These are phyloP conservation scores for Eristalis pertinax DNA, from an alignment of 2,888 invertebrate species.

Conservation along the genomic window DNA sequence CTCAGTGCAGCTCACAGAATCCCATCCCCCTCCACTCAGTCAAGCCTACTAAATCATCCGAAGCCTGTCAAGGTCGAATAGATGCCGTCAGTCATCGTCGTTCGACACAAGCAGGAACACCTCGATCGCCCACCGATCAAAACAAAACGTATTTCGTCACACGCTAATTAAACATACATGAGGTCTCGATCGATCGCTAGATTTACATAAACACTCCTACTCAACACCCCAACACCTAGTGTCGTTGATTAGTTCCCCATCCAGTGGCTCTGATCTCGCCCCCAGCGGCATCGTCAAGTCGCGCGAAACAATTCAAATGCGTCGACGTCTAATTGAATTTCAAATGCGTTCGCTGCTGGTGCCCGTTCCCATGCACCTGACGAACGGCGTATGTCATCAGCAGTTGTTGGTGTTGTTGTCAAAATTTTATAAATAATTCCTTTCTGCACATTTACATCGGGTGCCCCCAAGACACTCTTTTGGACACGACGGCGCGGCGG, in stretches of 20 bases:
- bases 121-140: neutral
- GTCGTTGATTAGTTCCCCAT: neutral
- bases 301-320: conserved; percentile 28
- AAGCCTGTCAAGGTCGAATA: neutral
- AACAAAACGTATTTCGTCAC: neutral
- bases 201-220: conserved; percentile 11
- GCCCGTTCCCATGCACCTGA: conserved; percentile 31
- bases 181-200: neutral
- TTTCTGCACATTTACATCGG: conserved; percentile 14
- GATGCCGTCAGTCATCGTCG: neutral
- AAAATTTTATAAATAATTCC: conserved; percentile 43
- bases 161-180: conserved; percentile 2
- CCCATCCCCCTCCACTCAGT: no score
- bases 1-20: no score
- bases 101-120: neutral
- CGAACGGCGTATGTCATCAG: conserved; percentile 33
- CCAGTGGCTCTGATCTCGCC: conserved; percentile 9
- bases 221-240: neutral
- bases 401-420: neutral
- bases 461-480: neutral
- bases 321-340: neutral
- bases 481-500: conserved; percentile 1
- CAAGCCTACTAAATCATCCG: no score
- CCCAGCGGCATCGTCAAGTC: conserved; percentile 1
- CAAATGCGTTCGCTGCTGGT: conserved; percentile 6